Evolutionary conservation across 92 coral and sea anemone genomes (phyloP).

Genomic region (Phenganax subtilis): DNA sequence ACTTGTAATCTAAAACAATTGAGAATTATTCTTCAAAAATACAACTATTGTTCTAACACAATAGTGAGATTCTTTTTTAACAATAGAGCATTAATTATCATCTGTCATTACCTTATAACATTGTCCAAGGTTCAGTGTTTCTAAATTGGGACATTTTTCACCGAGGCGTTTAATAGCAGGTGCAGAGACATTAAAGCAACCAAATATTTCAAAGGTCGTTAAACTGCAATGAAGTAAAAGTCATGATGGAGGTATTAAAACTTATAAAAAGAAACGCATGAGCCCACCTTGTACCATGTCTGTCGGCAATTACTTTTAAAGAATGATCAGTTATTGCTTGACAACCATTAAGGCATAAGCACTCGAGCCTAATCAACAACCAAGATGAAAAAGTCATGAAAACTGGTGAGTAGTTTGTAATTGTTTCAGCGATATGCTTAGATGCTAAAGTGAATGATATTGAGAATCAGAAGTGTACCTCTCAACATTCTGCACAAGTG

Average conservation of each 20-base stretch:
- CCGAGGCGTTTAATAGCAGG: slow-evolving; percentile 67
- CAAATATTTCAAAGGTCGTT: slow-evolving; percentile 92
- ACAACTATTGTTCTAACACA: not conserved
- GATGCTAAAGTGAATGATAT: not conserved
- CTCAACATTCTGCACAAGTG: slow-evolving; percentile 73
- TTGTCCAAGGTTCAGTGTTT: slow-evolving; percentile 91
- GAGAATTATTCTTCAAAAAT: not conserved
- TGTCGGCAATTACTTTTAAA: slow-evolving; percentile 63
- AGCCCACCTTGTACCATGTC: slow-evolving; percentile 80
- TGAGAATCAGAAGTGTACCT: slow-evolving; percentile 48
- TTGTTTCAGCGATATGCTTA: not conserved
- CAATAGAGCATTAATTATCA: not conserved
- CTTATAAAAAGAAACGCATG: no score
- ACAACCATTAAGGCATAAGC: slow-evolving; percentile 94
- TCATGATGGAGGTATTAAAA: not conserved
- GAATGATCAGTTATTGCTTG: slow-evolving; percentile 85
- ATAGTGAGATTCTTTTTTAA: not conserved
- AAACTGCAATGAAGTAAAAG: slow-evolving; percentile 46
- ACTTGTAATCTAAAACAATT: slow-evolving; percentile 68
- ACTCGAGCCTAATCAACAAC: slow-evolving; percentile 61
- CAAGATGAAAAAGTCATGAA: not conserved
- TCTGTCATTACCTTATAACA: slow-evolving; percentile 70
- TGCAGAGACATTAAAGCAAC: slow-evolving; percentile 92
- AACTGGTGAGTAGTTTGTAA: not conserved
- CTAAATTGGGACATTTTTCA: slow-evolving; percentile 66